Conservation (phyloP, 2,113 vertebrate genomes). For the Dipodomys spectabilis region DNA sequence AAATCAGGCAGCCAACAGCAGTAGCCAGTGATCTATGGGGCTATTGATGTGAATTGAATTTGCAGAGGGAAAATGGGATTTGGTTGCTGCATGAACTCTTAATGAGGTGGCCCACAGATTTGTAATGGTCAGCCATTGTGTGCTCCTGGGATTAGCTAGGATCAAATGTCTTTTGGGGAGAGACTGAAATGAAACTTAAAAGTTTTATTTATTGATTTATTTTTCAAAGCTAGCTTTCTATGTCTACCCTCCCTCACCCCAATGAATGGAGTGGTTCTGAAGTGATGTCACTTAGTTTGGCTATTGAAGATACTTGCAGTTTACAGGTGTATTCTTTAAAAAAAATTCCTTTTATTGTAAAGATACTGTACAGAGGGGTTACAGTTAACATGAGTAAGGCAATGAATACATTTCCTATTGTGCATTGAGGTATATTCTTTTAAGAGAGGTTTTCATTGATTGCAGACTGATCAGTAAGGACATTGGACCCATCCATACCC, state of each 20-base stretch:
- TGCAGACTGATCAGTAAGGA: conserved; percentile 18
- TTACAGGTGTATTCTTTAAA: background rate
- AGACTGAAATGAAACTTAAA: conserved; percentile 6
- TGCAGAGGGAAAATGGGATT: conserved; percentile 93
- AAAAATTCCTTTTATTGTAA: no score
- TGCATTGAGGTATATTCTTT: background rate
- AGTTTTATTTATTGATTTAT: background rate
- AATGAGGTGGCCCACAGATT: conserved; percentile 91
- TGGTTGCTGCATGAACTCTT: conserved; percentile 90
- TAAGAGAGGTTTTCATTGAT: background rate
- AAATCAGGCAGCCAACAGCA: conserved; percentile 86
- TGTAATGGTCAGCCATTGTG: conserved; percentile 90
- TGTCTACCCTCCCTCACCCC: accelerated
- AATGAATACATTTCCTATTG: no score
- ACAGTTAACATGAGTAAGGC: no score
- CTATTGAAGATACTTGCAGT: background rate
- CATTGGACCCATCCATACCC: background rate
- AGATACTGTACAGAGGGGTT: no score
- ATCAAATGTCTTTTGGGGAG: conserved; percentile 53
- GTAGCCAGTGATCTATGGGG: conserved; percentile 87
- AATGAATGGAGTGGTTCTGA: conserved; percentile 1
- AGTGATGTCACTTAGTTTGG: conserved; percentile 4
- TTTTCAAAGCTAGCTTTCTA: background rate
- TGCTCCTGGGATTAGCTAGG: conserved; percentile 57
- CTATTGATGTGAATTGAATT: conserved; percentile 91